Conservation (phyloP, 1,140 invertebrate genomes). For the Hylaeus anthracinus region DNA sequence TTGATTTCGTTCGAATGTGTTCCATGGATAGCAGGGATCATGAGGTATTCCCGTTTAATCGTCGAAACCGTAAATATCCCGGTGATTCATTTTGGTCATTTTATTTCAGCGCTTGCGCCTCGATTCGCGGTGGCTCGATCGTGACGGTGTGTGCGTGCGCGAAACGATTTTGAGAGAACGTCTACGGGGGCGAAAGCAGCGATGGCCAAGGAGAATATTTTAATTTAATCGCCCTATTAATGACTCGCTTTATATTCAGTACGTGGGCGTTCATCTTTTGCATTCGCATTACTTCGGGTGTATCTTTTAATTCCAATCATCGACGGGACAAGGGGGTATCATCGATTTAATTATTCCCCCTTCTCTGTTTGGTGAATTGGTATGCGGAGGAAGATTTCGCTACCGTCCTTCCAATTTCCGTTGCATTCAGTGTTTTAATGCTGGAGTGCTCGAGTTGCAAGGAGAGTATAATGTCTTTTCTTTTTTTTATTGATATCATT, state of each 20-base stretch:
- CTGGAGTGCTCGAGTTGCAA: too few species aligned
- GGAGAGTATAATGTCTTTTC: too few species aligned
- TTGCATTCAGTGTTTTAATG: too few species aligned
- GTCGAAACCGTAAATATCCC: conserved; percentile 42
- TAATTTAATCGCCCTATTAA: conserved; percentile 78
- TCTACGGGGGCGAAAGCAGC: not conserved
- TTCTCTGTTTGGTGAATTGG: not conserved
- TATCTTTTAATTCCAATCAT: conserved; percentile 21
- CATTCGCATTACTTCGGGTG: not conserved
- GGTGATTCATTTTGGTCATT: conserved; percentile 35
- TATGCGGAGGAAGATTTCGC: not conserved
- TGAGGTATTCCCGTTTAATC: conserved; percentile 24
- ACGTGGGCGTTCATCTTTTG: conserved; percentile 21
- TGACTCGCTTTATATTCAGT: conserved; percentile 67
- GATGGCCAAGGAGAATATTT: conserved; percentile 71
- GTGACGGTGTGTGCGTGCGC: conserved; percentile 9
- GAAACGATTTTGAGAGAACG: conserved; percentile 24
- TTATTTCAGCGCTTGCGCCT: conserved; percentile 39
- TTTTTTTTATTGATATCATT: too few species aligned
- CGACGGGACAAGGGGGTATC: not conserved
- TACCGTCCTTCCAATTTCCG: not conserved
- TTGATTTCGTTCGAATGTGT: conserved; percentile 35
- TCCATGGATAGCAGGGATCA: not conserved
- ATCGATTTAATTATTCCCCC: conserved; percentile 22
- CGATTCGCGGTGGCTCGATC: conserved; percentile 7